A percentile compares a stretch with the other conserved stretches of the same genome.
These are phyloP conservation scores for Macaria notata DNA, from an alignment of 2,888 invertebrate genomes.

Conservation along the genomic window DNA sequence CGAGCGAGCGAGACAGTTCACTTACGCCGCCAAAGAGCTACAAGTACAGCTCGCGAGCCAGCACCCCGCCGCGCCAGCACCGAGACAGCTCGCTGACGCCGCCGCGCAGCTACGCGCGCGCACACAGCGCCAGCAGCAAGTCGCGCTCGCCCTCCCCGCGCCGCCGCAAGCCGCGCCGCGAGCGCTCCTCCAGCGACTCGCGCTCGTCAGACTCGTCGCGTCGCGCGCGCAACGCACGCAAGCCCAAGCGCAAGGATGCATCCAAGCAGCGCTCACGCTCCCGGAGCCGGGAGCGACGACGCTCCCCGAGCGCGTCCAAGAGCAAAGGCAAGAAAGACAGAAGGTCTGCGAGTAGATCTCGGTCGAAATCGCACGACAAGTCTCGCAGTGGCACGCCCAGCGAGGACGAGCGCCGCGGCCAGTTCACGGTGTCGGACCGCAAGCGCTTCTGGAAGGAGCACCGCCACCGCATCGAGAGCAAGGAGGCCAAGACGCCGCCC, in stretches of 20 bases:
- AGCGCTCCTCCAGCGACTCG: constrained; percentile 42
- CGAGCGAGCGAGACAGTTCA: constrained; percentile 43
- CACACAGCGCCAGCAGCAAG: constrained; percentile 49
- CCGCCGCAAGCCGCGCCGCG: constrained; percentile 38
- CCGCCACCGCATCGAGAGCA: constrained; percentile 56
- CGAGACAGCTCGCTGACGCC: constrained; percentile 67
- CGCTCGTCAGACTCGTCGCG: constrained; percentile 46
- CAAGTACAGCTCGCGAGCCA: constrained; percentile 45
- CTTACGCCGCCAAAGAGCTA: constrained; percentile 50
- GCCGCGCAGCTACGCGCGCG: constrained; percentile 66
- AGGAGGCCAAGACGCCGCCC: constrained; percentile 53
- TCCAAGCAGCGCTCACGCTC: constrained; percentile 46
- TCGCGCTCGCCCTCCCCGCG: constrained; percentile 39
- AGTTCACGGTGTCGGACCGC: constrained; percentile 73
- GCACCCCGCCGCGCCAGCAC: constrained; percentile 47
- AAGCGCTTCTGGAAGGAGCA: constrained; percentile 74
- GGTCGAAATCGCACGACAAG: constrained; percentile 44
- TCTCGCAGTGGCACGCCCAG: constrained; percentile 59
- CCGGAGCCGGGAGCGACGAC: constrained; percentile 51
- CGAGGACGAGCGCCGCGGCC: constrained; percentile 70
- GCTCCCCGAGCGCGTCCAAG: constrained; percentile 46
- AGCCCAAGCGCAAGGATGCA: constrained; percentile 38
- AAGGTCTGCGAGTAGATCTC: constrained; percentile 36
- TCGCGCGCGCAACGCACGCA: constrained; percentile 48
- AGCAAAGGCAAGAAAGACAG: constrained; percentile 40